Evolutionary conservation across 2,797 vertebrate genomes (phyloP), one percentile per base, ranked within the genome.

Genomic region (Garrulus glandarius): DNA sequence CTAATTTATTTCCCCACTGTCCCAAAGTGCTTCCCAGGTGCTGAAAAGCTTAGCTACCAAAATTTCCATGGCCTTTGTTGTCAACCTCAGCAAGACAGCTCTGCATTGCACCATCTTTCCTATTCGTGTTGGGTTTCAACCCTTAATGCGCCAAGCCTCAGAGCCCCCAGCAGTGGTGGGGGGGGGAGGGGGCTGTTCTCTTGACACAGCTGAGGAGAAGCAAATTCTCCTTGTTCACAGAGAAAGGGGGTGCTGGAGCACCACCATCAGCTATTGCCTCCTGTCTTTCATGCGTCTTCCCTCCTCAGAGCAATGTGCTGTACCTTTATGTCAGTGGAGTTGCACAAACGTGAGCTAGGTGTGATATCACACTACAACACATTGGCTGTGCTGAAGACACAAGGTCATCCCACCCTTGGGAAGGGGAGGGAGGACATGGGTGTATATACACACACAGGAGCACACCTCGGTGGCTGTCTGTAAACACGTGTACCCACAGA

Each of bases 11-110:
- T 90, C 72, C 52, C 53, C 80, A 41, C 75, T 57, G 63, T 74
- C 89, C 72, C 89, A 49, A 72, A 92, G 79, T 65, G 56, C 74
- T 86, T 95, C 90, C 85, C 90, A 93, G 93, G 91, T 92, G 87
- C 84, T 92, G 85, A 94, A 93, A 89, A 85, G 41, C 80, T 84
- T 76, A 80, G 84, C 79, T 93, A 89, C 85, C 80, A 84, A 87
- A 89, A 89, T 87, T 81, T 87, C 36, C 75, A 26, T 34, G 46
- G 79, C 49, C n/a, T 89, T 77, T 93, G 69, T 88, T 88, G 89
- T 80, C 91, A 93, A 23, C 61, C 39, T 80, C 56, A 81, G 50
- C 23, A 12, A 30, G 4, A 1, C 71, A 81, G 65, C 34, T 87
- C 76, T 69, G 65, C 34, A 6, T 91, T 94, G 76, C 89, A 27